Evolutionary conservation across 2,113 vertebrate genomes (phyloP).

Genomic region (Struthio camelus): DNA sequence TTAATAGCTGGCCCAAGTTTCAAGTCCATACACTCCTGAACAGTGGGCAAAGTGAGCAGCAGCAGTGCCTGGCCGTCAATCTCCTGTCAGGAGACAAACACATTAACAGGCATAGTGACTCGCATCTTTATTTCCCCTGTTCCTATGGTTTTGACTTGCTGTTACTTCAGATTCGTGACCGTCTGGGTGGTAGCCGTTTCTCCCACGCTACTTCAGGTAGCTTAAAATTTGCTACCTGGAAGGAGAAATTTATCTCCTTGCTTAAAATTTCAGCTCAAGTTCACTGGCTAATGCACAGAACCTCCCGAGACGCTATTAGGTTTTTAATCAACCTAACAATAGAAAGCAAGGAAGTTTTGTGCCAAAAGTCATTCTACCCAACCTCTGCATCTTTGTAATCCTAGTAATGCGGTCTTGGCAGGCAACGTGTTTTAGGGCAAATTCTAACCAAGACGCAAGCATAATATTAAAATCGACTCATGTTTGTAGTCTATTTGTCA

Average conservation of each 20-base stretch:
- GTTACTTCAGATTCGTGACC: not conserved
- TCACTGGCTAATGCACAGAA: not conserved
- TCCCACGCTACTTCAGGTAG: not conserved
- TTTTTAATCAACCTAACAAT: not conserved
- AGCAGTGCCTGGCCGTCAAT: conserved; percentile 97
- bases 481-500: not conserved
- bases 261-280: not conserved
- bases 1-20: conserved; percentile 97
- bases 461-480: not conserved
- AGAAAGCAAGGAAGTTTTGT: not conserved
- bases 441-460: not conserved
- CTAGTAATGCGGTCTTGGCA: not conserved
- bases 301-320: not conserved
- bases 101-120: not conserved
- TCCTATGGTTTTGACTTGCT: not conserved
- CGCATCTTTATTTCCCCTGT: not conserved
- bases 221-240: not conserved
- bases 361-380: not conserved
- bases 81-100: conserved; percentile 82
- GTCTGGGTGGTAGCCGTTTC: not conserved
- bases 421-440: not conserved
- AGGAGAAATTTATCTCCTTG: not conserved
- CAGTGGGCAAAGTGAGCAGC: conserved; percentile 94
- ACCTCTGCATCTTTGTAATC: not conserved
- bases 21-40: conserved; percentile 99